phyloP scores from a whole-genome alignment of 2,888 invertebrate species.

The Steinernema hermaphroditum region DNA sequence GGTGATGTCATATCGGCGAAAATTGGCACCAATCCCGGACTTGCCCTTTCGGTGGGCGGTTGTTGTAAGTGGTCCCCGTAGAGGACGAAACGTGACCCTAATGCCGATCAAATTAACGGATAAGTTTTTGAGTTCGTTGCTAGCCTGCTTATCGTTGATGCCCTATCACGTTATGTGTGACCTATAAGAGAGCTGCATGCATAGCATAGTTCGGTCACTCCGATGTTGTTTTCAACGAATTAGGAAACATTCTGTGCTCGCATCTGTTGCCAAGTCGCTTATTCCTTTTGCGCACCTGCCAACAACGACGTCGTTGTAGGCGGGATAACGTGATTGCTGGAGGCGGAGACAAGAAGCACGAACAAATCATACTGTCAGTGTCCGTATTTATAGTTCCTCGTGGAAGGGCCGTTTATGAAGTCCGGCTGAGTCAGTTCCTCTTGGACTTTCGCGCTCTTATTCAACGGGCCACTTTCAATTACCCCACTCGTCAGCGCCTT shows the following conservation, averaged over 20 bases:
- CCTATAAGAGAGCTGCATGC: background rate
- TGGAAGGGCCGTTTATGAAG: background rate
- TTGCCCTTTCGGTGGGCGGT: background rate
- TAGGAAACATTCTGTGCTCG: background rate
- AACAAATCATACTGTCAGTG: slow-evolving; percentile 9
- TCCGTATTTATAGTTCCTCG: background rate
- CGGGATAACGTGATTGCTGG: background rate
- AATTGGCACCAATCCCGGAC: too few relatives aligned
- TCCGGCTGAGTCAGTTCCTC: background rate
- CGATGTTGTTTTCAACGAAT: background rate
- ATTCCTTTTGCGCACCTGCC: background rate
- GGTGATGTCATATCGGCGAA: background rate
- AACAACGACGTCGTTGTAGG: background rate
- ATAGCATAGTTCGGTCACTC: background rate
- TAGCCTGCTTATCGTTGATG: background rate
- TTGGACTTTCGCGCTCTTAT: too few relatives aligned
- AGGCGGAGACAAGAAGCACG: background rate
- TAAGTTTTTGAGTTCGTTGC: background rate
- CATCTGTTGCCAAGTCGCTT: background rate
- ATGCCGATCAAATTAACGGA: background rate
- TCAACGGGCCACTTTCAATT: background rate
- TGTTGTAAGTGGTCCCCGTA: background rate
- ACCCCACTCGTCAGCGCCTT: background rate
- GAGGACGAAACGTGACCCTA: background rate
- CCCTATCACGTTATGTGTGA: background rate